Conservation (phyloP, 2,797 vertebrate species). For the Muraenolepis orangiensis region DNA sequence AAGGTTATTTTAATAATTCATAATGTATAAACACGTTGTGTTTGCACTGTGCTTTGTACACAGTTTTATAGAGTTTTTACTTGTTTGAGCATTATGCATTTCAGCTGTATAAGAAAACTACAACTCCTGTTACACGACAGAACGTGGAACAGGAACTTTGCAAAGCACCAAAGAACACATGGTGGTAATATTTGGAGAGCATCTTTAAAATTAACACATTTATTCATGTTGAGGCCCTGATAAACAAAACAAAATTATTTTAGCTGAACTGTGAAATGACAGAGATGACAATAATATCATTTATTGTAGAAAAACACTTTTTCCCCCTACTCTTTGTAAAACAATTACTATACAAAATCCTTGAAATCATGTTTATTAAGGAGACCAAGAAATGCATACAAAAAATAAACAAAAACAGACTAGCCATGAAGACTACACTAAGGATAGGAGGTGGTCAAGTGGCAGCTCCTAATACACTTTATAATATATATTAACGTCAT, state of each 20-base stretch:
- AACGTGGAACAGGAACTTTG: background rate
- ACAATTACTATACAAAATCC: constrained; percentile 50
- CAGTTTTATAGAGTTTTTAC: too few relatives aligned
- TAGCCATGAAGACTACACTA: constrained; percentile 49
- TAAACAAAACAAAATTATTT: constrained; percentile 53
- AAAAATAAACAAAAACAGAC: constrained; percentile 22
- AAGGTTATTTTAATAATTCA: too few relatives aligned
- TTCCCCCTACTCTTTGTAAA: constrained; percentile 22
- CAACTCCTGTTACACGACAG: constrained; percentile 12
- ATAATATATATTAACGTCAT: constrained; percentile 70
- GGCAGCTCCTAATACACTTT: constrained; percentile 55
- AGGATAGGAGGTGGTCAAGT: constrained; percentile 25
- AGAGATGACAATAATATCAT: constrained; percentile 35
- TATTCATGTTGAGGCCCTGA: constrained; percentile 66
- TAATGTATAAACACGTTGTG: too few relatives aligned
- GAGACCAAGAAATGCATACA: constrained; percentile 54
- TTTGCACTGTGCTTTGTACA: too few relatives aligned
- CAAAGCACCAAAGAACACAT: background rate
- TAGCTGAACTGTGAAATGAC: constrained; percentile 45
- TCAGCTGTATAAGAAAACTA: too few relatives aligned
- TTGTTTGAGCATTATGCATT: too few relatives aligned
- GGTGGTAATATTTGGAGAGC: background rate
- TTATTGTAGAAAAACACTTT: constrained; percentile 15
- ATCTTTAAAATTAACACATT: constrained; percentile 56
- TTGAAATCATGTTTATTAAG: constrained; percentile 13